Evolutionary conservation across 2,888 invertebrate genomes (phyloP), one percentile per base, ranked within the genome.

Genomic region (Cepaea hortensis): DNA sequence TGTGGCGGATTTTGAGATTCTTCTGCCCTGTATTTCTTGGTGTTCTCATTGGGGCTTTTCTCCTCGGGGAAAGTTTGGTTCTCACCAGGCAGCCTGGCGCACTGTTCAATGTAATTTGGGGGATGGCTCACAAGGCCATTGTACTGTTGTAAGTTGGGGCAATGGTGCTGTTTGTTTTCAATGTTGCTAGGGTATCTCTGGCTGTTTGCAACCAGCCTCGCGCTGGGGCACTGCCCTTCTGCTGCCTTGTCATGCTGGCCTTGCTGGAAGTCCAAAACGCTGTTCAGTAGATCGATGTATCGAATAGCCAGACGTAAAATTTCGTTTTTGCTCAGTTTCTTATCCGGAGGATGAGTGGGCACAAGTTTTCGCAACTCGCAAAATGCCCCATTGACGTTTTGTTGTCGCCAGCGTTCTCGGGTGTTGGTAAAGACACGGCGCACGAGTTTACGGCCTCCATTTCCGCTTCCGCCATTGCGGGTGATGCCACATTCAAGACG

Each of bases 321-420:
- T 95, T 99, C 99, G 94, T 98, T 98, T 95, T 99, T 99, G 73
- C 98, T 98, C 5, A 99, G 95, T 93, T 99, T 99, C 95, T 98
- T 98, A 93, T 99, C 98, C 0, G 98, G 98, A 0, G 99, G 99
- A 95, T 99, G 98, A 0, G 98, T 98, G 0, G 99, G 99, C n/a
- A 99, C 98, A 80, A 99, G 95, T 92, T 97, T 96, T 50, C 99
- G 95, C 35, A 99, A 96, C 93, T 98, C 98, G 0, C 97, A 97
- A 93, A 98, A 99, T 0, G 98, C 99, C 0, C 98, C 98, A 91
- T 98, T 98, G 0, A 99, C 98, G 93, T 98, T 98, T 95, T 98
- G 98, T 94, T 99, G 98, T 0, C 99, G 95, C 98, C 98, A 98
- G 18, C 98, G 96, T 94, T 99, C 98, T 0, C 98, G 96, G 89